Evolutionary conservation across 2,113 vertebrate species (phyloP), one percentile per base, ranked within the genome.

Genomic region (Rhynchomys soricoides): DNA sequence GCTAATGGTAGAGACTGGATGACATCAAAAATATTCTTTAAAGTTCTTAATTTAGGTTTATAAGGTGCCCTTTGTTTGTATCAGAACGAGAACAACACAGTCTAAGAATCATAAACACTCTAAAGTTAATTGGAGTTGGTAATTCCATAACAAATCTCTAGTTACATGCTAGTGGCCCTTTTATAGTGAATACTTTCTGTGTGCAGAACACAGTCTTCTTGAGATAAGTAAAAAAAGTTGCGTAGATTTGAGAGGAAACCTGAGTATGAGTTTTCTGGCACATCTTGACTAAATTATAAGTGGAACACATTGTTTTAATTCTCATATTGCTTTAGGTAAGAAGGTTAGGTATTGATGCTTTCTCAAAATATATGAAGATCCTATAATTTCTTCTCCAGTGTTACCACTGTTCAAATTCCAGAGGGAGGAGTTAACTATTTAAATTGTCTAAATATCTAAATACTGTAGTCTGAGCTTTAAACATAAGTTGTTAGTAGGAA

Each of bases 1-100:
- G 45, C 31, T 95, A 91, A 34, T 71, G 7, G 40, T 91, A 37
- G 62, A 82, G 55, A 95, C 71, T 22, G 34, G 6, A n/a, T 71
- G 19, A 64, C 68, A 90, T 62, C 15, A 85, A 85, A 89, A 90
- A 31, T 52, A 45, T 75, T 89, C n/a, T 90, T 83, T 19, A 89
- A 94, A 93, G 79, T 16, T 79, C 24, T 79, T 77, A 55, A 55
- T 94, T 94, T 70, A 9, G 55, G n/a, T 88, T 96, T 74, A 85
- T 50, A 88, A 90, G 45, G 40, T 95, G 15, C 13, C 31, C 89
- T 93, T 89, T 90, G 68, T 89, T 75, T 94, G 45, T 89, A 78
- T 29, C 40, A 16, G 52, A 85, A 77, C 81, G 57, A 96, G 64
- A 96, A 87, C 64, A 98, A 83, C 29, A 91, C 4, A n/a, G 31